phyloP scores from a whole-genome alignment of 35 echinoderm and acorn worm species.

The Eucidaris tribuloides region DNA sequence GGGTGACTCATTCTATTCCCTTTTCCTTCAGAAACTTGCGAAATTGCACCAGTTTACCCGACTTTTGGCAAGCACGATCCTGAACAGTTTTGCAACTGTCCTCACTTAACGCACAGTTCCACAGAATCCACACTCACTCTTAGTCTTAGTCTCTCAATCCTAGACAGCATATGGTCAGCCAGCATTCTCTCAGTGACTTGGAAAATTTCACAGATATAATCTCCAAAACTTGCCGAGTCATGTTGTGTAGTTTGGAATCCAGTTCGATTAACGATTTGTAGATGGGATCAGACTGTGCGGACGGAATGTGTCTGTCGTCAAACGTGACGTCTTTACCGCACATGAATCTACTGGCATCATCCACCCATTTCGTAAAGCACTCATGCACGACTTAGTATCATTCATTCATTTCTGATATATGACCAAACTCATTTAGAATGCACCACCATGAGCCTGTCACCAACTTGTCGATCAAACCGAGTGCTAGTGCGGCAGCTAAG shows the following conservation, averaged over 20 bases:
- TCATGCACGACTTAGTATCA: constrained; percentile 39
- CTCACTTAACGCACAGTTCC: too few species aligned
- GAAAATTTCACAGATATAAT: not conserved
- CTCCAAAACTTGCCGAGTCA: constrained; percentile 2
- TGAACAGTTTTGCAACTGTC: too few species aligned
- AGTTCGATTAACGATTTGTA: not conserved
- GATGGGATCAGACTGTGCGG: not conserved
- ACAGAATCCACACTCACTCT: too few species aligned
- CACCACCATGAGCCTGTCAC: not conserved
- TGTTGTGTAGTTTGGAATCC: not conserved
- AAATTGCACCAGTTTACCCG: too few species aligned
- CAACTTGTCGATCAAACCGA: not conserved
- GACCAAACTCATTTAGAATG: not conserved
- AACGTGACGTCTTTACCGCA: constrained; percentile 13
- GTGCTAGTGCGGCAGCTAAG: not conserved
- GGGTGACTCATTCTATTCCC: too few species aligned
- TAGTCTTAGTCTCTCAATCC: too few species aligned
- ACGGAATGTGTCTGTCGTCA: constrained; percentile 17
- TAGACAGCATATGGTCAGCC: not conserved
- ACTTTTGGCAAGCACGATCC: too few species aligned
- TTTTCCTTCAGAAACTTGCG: too few species aligned
- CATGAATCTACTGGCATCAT: constrained; percentile 42
- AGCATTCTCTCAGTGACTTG: constrained; percentile 4
- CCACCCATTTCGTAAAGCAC: constrained; percentile 9
- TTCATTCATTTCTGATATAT: constrained; percentile 26